Percentiles rank a stretch among this genome's conserved stretches.
These are phyloP conservation scores for Leptobrachium ailaonicum DNA, from an alignment of 2,113 vertebrate species.

Conservation along the genomic window DNA sequence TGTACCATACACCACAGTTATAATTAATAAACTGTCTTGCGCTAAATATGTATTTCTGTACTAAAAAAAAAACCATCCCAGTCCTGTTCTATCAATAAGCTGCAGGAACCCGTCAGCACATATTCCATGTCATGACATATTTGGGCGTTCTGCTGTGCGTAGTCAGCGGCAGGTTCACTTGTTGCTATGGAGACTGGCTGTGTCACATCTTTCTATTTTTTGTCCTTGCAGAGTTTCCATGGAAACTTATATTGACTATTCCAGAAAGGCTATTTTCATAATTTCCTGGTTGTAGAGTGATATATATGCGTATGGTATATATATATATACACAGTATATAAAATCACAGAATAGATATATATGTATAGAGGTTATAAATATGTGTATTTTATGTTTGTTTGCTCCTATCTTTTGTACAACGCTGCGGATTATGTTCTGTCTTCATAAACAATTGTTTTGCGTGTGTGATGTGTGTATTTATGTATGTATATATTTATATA, in stretches of 20 bases:
- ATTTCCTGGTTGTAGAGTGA: constrained; percentile 43
- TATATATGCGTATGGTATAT: neutral
- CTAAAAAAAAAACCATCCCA: constrained; percentile 12
- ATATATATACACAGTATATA: no score
- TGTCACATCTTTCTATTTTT: constrained; percentile 51
- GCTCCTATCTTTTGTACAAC: no score
- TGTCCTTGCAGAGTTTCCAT: constrained; percentile 47
- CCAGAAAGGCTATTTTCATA: constrained; percentile 49
- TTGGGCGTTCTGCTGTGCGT: constrained; percentile 47
- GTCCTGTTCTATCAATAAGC: constrained; percentile 29
- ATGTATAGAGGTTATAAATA: no score
- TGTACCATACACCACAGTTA: neutral
- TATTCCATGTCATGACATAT: constrained; percentile 48
- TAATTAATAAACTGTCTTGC: neutral
- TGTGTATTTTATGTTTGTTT: no score
- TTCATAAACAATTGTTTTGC: neutral
- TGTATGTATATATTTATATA: no score
- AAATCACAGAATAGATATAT: no score
- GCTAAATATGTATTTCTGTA: neutral
- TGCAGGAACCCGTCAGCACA: constrained; percentile 38
- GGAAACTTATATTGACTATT: constrained; percentile 47
- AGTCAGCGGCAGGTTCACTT: constrained; percentile 46
- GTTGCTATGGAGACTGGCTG: constrained; percentile 49
- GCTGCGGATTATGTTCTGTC: neutral
- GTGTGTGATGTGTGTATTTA: no score